Base-by-base conservation (phyloP, 2,797 vertebrate species). In the Cyclopterus lumpus region DNA sequence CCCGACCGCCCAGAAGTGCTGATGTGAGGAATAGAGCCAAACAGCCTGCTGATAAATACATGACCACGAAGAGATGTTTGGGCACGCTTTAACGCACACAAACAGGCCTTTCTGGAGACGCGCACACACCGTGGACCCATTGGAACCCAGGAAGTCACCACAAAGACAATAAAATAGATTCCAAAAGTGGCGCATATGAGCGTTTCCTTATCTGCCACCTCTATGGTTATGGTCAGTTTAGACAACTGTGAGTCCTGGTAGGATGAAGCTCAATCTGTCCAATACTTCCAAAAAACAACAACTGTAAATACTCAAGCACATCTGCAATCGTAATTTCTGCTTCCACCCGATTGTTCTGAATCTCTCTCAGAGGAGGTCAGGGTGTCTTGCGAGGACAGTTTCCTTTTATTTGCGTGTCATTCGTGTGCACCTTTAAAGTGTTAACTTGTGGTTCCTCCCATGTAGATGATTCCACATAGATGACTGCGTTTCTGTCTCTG, bases 1-100 rank as follows among this genome's bases (percentile, higher is more conserved):
- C 71, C 60, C 40, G 38, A 81, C 66, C 55, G 68, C 64, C 46
- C n/a, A 81, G 82, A 90, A 88, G 72, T 87, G 88, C 88, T 89
- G 88, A 91, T 72, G 67, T 59, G 75, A 46, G 63, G 70, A 69
- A 72, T 26, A n/a, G 22, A 80, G 51, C 58, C 71, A 60, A 77
- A 70, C 73, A 71, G 73, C 64, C 24, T 30, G 79, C 82, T 82
- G 83, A 85, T 79, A 63, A 79, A 89, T 71, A 75, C 80, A 73
- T 62, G 34, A 57, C 65, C 68, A 67, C 14, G 46, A 68, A 60
- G 77, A 72, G 26, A 82, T 58, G 62, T 67, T 74, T 67, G 26
- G 22, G 34, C 58, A 65, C n/a, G 57, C 28, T 58, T 40, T 40
- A 7, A 38, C 16, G 38, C 70, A 74, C 20, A 62, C 42, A 74